Evolutionary conservation across 2,113 vertebrate genomes (phyloP).

Genomic region (Euleptes europaea): DNA sequence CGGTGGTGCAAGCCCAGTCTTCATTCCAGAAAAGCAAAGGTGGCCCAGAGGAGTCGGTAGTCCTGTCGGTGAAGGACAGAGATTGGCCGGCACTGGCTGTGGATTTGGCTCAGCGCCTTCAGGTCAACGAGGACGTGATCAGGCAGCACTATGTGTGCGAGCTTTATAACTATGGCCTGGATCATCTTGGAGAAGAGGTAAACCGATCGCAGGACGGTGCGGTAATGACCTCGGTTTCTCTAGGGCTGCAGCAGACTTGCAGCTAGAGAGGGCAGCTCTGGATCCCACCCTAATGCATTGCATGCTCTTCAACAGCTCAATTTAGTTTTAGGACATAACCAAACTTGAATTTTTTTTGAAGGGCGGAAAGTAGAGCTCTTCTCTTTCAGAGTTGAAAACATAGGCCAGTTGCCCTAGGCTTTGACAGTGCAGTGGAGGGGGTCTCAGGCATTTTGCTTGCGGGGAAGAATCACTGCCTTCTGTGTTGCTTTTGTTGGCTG

Average conservation of each 20-base stretch:
- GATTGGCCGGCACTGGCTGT: conserved; percentile 87
- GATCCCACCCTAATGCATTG: not conserved
- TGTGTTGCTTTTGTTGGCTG: not conserved
- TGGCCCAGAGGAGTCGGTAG: conserved; percentile 42
- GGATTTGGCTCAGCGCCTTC: conserved; percentile 87
- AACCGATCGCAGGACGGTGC: not conserved
- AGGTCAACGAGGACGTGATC: conserved; percentile 87
- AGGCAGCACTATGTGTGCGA: conserved; percentile 90
- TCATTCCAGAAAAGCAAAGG: conserved; percentile 56
- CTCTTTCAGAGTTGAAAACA: not conserved
- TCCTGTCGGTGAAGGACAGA: conserved; percentile 70
- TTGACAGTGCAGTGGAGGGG: too few species aligned
- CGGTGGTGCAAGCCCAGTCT: conserved; percentile 81
- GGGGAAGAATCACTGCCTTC: not conserved
- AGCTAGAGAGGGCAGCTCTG: too few species aligned
- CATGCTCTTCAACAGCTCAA: not conserved
- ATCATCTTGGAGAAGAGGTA: conserved; percentile 92
- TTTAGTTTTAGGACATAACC: not conserved
- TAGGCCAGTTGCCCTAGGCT: too few species aligned
- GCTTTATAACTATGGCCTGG: conserved; percentile 91
- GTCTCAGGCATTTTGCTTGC: too few species aligned
- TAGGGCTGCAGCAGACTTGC: not conserved
- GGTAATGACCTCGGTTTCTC: not conserved
- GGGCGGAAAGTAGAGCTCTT: not conserved
- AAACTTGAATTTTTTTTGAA: not conserved